phyloP scores from a whole-genome alignment of 2,888 invertebrate species.

The Drosophila kambysellisi region DNA sequence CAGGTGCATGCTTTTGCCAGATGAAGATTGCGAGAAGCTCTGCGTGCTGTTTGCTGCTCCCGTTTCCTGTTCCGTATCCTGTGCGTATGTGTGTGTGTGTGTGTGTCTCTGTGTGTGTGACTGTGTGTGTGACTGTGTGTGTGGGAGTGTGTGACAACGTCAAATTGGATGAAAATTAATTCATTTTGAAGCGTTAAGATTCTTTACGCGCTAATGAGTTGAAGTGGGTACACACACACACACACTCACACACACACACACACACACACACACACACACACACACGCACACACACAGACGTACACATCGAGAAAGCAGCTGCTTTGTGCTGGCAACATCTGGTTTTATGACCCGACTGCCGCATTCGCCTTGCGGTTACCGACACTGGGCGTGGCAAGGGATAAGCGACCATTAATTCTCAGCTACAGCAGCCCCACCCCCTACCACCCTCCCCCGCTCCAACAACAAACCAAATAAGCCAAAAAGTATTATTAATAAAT shows the following conservation, averaged over 20 bases:
- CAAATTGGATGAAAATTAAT: slow-evolving; percentile 79
- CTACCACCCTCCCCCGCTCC: not conserved
- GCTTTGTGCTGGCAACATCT: slow-evolving; percentile 50
- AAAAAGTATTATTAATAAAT: slow-evolving; percentile 1
- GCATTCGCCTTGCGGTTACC: slow-evolving; percentile 34
- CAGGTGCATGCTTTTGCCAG: slow-evolving; percentile 65
- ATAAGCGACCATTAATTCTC: slow-evolving; percentile 20
- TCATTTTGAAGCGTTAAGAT: slow-evolving; percentile 76
- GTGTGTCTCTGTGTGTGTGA: slow-evolving; percentile 25
- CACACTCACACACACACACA: slow-evolving; percentile 2
- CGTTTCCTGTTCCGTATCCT: slow-evolving; percentile 26
- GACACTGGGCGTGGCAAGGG: slow-evolving; percentile 34
- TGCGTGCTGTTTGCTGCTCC: slow-evolving; percentile 22
- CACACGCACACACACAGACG: not conserved
- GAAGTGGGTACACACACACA: slow-evolving; percentile 51
- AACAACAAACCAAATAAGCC: not conserved
- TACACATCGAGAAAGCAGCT: slow-evolving; percentile 2
- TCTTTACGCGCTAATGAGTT: slow-evolving; percentile 74
- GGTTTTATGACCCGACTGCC: slow-evolving; percentile 40
- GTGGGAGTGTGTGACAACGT: slow-evolving; percentile 51
- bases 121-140: not conserved
- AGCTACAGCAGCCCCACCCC: not conserved
- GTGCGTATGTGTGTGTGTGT: not conserved
- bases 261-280: slow-evolving; percentile 1
- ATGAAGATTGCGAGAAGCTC: slow-evolving; percentile 29